Percentiles rank a stretch among this genome's conserved stretches.
phyloP scores from a whole-genome alignment of 1,140 invertebrate species.

The Dreissena rostriformis region DNA sequence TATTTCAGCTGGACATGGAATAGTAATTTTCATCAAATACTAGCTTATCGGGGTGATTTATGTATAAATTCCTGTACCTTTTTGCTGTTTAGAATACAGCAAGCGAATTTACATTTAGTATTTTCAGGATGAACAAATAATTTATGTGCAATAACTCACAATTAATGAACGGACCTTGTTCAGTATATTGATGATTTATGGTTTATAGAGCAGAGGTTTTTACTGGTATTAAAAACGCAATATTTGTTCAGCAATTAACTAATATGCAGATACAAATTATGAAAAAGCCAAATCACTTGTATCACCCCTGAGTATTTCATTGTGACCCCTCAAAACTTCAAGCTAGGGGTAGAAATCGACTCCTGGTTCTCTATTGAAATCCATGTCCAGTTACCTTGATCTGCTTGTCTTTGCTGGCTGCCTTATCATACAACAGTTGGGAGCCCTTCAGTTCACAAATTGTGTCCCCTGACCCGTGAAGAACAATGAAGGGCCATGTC shows the following conservation, averaged over 20 bases:
- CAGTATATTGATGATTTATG: too few species aligned
- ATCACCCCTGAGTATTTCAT: background rate
- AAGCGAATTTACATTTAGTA: too few species aligned
- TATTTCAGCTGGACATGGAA: too few species aligned
- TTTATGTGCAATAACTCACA: too few species aligned
- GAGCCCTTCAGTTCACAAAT: conserved; percentile 33
- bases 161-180: too few species aligned
- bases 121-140: too few species aligned
- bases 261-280: background rate
- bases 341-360: background rate
- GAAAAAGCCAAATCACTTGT: background rate
- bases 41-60: too few species aligned
- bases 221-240: background rate
- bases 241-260: background rate
- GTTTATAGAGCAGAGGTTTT: background rate
- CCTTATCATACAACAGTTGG: conserved; percentile 22
- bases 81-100: too few species aligned
- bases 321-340: background rate
- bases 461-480: conserved; percentile 34
- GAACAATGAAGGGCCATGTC: conserved; percentile 38
- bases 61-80: too few species aligned
- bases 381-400: conserved; percentile 5
- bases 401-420: conserved; percentile 33
- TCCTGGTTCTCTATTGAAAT: background rate
- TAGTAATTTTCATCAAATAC: too few species aligned